These are phyloP conservation scores for Chinchilla lanigera DNA, from an alignment of 2,113 vertebrate species.

Conservation along the genomic window DNA sequence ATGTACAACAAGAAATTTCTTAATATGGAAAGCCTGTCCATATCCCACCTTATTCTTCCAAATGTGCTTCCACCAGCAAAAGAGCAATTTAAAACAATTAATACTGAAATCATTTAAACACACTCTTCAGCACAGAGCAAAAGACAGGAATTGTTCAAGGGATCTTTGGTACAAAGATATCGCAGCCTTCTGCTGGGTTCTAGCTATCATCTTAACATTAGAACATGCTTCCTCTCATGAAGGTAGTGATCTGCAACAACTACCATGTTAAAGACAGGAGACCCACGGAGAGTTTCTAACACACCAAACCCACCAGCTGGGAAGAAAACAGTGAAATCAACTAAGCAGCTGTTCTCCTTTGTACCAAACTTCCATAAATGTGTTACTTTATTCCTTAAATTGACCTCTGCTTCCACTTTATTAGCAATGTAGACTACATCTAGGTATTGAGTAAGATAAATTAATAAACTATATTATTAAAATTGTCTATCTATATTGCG, in stretches of 20 bases:
- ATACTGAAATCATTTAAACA: constrained; percentile 46
- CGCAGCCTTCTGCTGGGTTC: neutral
- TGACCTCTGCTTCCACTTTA: neutral
- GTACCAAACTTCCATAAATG: neutral
- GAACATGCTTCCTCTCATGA: neutral
- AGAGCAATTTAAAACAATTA: constrained; percentile 53
- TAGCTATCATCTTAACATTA: neutral
- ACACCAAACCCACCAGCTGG: constrained; percentile 18
- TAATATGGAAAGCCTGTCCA: constrained; percentile 65
- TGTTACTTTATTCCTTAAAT: constrained; percentile 3
- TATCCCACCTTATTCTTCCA: constrained; percentile 11
- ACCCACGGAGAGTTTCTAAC: neutral
- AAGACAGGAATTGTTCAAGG: neutral
- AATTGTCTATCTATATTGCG: neutral
- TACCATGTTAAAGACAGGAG: constrained; percentile 23
- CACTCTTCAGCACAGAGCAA: constrained; percentile 61
- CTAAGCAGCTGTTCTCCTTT: neutral
- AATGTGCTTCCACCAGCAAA: neutral
- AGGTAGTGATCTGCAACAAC: neutral
- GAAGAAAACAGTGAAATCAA: neutral
- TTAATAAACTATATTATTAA: neutral
- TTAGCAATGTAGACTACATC: neutral
- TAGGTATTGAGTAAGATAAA: neutral
- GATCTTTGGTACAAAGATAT: neutral
- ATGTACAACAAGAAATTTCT: constrained; percentile 69